Percentiles rank a stretch among this genome's conserved stretches.
phyloP scores from a whole-genome alignment of 2,888 invertebrate genomes.

The Geophilus truncorum region DNA sequence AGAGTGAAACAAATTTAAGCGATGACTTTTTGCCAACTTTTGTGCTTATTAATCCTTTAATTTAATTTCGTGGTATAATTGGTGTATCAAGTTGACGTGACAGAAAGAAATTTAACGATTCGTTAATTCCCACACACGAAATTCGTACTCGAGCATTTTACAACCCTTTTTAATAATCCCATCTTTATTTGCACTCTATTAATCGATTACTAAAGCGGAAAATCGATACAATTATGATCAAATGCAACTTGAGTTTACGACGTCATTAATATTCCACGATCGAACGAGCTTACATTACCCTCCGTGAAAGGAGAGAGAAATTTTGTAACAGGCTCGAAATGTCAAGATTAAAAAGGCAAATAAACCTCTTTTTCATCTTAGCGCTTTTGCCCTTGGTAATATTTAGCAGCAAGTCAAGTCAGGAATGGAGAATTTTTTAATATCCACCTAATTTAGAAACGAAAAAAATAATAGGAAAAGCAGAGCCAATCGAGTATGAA shows the following conservation, averaged over 20 bases:
- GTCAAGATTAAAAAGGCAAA: slow-evolving; percentile 1
- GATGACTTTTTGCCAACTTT: neutral
- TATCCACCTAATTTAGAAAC: neutral
- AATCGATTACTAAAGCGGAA: neutral
- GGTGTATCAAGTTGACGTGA: neutral
- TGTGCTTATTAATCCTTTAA: neutral
- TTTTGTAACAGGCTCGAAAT: neutral
- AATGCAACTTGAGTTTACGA: neutral
- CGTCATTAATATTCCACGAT: neutral
- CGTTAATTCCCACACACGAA: no score
- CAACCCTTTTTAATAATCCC: neutral
- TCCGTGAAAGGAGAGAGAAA: neutral
- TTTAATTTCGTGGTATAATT: neutral
- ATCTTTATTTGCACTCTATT: neutral
- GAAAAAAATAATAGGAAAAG: neutral
- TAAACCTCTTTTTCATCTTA: neutral
- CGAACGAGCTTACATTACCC: neutral
- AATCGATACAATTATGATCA: slow-evolving; percentile 2
- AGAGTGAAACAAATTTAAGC: neutral
- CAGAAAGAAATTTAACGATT: no score
- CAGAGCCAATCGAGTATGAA: neutral
- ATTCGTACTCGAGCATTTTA: no score
- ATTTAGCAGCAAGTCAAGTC: neutral
- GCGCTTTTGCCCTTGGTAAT: neutral
- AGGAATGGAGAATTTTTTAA: neutral